Evolutionary conservation across 2,113 vertebrate species (phyloP).

Genomic region (Zosterops lateralis): DNA sequence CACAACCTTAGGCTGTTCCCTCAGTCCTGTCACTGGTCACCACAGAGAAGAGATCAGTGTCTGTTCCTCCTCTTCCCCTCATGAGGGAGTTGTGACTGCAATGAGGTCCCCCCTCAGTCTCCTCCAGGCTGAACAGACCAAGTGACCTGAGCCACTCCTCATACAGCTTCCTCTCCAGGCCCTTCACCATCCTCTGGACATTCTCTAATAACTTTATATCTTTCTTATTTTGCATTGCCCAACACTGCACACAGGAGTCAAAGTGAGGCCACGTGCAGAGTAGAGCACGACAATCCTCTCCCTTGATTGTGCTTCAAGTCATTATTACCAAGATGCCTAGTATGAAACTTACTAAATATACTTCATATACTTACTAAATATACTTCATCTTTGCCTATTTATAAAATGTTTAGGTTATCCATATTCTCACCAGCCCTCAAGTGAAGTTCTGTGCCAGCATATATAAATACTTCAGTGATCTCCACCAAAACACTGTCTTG

Average conservation of each 20-base stretch:
- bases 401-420: background rate
- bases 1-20: background rate
- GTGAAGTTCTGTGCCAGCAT: background rate
- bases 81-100: background rate
- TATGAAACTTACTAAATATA: background rate
- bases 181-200: background rate
- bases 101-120: background rate
- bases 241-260: background rate
- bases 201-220: background rate
- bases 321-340: background rate
- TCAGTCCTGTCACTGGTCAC: background rate
- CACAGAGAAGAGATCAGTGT: background rate
- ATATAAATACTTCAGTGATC: background rate
- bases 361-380: background rate
- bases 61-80: background rate
- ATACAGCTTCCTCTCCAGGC: background rate
- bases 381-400: background rate
- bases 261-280: accelerated
- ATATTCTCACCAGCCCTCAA: background rate
- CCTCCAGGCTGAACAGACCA: background rate
- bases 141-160: background rate
- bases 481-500: background rate
- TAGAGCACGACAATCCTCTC: background rate
- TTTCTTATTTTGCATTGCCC: background rate
- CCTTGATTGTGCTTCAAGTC: background rate